Conservation (phyloP, 2,113 vertebrate genomes). For the Mohoua ochrocephala region DNA sequence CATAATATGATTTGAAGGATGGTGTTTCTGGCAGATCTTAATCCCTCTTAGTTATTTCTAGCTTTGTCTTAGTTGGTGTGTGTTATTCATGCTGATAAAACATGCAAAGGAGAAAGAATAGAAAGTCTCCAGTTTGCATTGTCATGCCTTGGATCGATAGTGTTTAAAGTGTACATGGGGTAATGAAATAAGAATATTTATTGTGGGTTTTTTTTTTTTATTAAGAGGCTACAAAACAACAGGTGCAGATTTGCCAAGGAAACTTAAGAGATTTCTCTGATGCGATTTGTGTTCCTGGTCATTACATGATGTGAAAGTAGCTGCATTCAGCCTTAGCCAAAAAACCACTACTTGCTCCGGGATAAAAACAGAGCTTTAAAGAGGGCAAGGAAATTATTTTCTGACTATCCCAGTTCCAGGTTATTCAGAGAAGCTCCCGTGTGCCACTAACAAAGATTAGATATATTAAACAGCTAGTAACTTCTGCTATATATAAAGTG, state of each 20-base stretch:
- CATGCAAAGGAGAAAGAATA: neutral
- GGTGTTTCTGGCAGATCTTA: neutral
- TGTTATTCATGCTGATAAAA: neutral
- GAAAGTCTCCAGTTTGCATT: neutral
- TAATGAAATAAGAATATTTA: neutral
- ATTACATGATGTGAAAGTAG: neutral
- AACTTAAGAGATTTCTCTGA: constrained; percentile 30
- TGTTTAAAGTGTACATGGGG: neutral
- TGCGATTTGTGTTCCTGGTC: neutral
- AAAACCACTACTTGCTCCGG: neutral
- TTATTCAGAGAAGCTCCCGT: neutral
- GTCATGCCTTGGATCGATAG: neutral
- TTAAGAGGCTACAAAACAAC: neutral
- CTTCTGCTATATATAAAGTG: neutral
- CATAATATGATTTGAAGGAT: neutral
- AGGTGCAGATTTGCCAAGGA: constrained; percentile 8
- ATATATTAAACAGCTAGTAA: neutral
- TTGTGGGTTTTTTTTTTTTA: neutral
- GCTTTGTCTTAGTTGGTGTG: neutral
- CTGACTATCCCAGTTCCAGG: neutral
- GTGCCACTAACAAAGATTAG: neutral
- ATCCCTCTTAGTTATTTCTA: neutral
- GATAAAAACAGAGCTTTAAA: neutral
- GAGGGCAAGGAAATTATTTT: neutral
- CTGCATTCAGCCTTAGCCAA: neutral